Base-by-base conservation (phyloP, 53 echinoderm and acorn worm species). In the Antedon mediterranea region DNA sequence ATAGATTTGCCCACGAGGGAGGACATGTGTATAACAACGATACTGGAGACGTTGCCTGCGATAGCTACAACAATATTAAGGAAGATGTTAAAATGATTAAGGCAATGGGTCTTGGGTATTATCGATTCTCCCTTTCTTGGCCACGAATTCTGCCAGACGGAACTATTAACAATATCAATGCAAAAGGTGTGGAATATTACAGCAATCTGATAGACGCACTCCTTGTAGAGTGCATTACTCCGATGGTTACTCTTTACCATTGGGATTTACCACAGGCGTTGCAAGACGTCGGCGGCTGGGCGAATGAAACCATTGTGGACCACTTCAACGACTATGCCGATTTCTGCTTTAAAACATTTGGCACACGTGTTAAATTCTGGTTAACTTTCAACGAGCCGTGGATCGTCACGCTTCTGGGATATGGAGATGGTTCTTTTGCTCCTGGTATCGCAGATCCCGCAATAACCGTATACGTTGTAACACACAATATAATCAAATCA, bases 331-430 rank as follows among this genome's bases (percentile, higher is more conserved):
- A 90, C 83, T 94, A 94, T 81, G 94, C 94, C 29, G 73, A 80
- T 75, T 83, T 84, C 26, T 94, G 94, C 74, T 94, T 73, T 74
- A 75, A 89, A 75, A 82, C 76, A 31, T 91, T 91, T 37, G 94
- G 94, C 6, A 86, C 90, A 72, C 76, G 91, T 28, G 94, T 94
- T 0, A 90, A 90, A 43, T 79, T 90, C 57, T 94, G 94, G 94
- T 89, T 94, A 28, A 94, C 94, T 0, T 90, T 94, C 76, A 94
- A 94, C 73, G 94, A 94, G 76, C 94, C 94, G 7, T 94, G 94
- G 94, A 81, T 91, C 71, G 79, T 88, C 29, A 74, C 94, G 29
- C 30, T 90, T 14, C 71, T 85, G 11, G 90, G 90, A 18, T 84
- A 94, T 77, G 94, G 91, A 18, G 76, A 28, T 9, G 89, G 88